Conservation (phyloP, 2,888 invertebrate species). For the Drosophila rellima region DNA sequence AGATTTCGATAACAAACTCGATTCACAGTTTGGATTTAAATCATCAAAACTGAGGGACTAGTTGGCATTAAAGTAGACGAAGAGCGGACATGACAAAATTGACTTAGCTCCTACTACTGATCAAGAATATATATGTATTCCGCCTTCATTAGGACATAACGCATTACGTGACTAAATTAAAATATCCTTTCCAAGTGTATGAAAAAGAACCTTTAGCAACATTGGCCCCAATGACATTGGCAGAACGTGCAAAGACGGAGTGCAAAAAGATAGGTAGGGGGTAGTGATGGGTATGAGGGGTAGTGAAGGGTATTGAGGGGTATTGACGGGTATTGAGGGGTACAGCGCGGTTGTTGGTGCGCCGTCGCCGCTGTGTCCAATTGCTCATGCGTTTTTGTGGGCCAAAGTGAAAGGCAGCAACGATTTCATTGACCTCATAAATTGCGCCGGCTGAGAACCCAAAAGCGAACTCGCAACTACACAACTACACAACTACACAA, state of each 20-base stretch:
- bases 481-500: constrained; percentile 17
- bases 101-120: not conserved
- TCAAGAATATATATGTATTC: not conserved
- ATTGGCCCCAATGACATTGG: constrained; percentile 73
- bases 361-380: constrained; percentile 72
- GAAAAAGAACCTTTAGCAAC: constrained; percentile 24
- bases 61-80: too few relatives aligned
- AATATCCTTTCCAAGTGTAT: not conserved
- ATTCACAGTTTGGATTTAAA: too few relatives aligned
- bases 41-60: too few relatives aligned
- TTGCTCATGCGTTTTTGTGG: constrained; percentile 44
- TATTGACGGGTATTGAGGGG: not conserved
- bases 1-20: too few relatives aligned
- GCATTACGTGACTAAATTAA: not conserved
- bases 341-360: constrained; percentile 40
- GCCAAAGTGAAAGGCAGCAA: constrained; percentile 37
- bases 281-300: too few relatives aligned
- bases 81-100: not conserved
- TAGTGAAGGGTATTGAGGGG: not conserved
- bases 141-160: not conserved
- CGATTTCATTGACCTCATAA: constrained; percentile 80
- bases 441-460: constrained; percentile 51
- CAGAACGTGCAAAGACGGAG: constrained; percentile 25
- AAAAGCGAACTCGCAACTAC: constrained; percentile 18
- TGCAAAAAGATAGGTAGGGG: not conserved